phyloP scores from a whole-genome alignment of 2,797 vertebrate species.

The Chloroceryle inda region DNA sequence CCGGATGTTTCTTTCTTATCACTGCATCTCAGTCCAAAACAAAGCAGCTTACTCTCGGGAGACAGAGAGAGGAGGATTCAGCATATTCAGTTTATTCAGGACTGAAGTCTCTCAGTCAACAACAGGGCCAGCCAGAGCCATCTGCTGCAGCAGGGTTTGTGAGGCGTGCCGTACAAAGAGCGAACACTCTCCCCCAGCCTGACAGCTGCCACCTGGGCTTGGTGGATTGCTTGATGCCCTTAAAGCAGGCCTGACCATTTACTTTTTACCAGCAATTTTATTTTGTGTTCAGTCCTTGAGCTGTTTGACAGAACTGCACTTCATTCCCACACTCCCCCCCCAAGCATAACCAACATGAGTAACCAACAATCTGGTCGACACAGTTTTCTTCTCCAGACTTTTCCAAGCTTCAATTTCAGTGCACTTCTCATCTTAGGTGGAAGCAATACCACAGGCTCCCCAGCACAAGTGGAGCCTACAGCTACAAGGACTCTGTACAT shows the following conservation, averaged over 20 bases:
- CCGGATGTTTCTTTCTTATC: not conserved
- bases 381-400: not conserved
- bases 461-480: not conserved
- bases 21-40: not conserved
- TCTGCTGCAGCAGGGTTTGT: not conserved
- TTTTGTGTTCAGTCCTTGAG: not conserved
- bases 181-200: not conserved
- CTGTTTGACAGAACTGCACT: not conserved
- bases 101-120: not conserved
- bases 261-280: not conserved
- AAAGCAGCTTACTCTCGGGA: not conserved
- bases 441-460: not conserved
- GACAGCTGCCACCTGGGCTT: not conserved
- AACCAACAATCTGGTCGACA: rapidly evolving
- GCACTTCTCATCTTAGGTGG: not conserved
- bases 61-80: not conserved
- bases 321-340: not conserved
- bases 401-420: not conserved
- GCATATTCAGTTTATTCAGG: not conserved
- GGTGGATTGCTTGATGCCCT: not conserved
- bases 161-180: not conserved
- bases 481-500: not conserved
- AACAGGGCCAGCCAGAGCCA: not conserved
- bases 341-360: not conserved
- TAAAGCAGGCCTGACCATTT: not conserved